Conservation (phyloP, 2,888 invertebrate genomes). For the Xanthostigma xanthostigma region DNA sequence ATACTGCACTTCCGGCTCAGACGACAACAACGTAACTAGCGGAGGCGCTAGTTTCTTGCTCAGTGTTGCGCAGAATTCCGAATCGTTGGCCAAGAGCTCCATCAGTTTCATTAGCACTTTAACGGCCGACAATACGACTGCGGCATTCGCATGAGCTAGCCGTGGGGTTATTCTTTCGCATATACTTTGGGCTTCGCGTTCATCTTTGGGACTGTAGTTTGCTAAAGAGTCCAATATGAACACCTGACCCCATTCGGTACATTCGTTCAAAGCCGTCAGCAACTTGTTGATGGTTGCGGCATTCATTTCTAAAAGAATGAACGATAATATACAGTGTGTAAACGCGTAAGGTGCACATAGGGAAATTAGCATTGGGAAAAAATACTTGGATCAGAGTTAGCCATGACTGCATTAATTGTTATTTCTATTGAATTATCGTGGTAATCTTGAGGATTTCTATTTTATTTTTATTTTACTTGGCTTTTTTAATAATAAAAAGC, state of each 20-base stretch:
- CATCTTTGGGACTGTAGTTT: constrained; percentile 93
- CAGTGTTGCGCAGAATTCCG: constrained; percentile 84
- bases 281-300: constrained; percentile 96
- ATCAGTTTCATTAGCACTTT: constrained; percentile 97
- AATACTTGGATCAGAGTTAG: too few species aligned
- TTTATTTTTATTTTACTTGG: too few species aligned
- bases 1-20: constrained; percentile 98
- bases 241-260: constrained; percentile 98
- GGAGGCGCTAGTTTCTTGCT: constrained; percentile 98
- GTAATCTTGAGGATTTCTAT: too few species aligned
- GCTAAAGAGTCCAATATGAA: constrained; percentile 96
- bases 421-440: too few species aligned
- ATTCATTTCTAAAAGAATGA: constrained; percentile 60
- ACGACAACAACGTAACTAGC: constrained; percentile 88
- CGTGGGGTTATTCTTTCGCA: constrained; percentile 95
- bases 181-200: constrained; percentile 95
- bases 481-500: too few species aligned
- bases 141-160: constrained; percentile 96
- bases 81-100: constrained; percentile 88
- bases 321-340: too few species aligned
- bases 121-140: constrained; percentile 95
- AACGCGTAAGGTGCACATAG: too few species aligned
- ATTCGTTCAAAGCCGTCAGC: constrained; percentile 94
- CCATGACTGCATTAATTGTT: too few species aligned
- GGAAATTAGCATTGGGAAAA: too few species aligned